Conservation (phyloP, 2,113 vertebrate genomes). For the Grammomys surdaster region DNA sequence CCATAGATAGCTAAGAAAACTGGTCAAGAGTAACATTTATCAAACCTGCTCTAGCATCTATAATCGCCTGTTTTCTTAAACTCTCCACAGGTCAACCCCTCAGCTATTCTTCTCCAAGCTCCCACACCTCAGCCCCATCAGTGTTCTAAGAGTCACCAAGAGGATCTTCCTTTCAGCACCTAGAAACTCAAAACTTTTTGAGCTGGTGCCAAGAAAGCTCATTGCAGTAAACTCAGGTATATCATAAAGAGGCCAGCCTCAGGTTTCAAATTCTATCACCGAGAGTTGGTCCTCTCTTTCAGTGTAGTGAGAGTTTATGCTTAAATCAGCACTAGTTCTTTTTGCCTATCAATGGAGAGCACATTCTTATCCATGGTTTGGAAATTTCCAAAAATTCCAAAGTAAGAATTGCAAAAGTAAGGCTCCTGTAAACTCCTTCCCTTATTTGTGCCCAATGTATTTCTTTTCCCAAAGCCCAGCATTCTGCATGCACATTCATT, state of each 20-base stretch:
- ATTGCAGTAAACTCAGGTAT: slow-evolving; percentile 32
- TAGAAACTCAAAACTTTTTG: slow-evolving; percentile 67
- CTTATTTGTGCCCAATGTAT: slow-evolving; percentile 49
- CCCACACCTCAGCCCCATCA: neutral
- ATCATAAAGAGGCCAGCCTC: slow-evolving; percentile 31
- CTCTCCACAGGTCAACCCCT: neutral
- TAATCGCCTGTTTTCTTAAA: neutral
- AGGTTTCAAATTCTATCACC: slow-evolving; percentile 61
- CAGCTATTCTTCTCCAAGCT: neutral
- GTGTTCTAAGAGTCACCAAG: neutral
- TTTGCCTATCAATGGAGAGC: neutral
- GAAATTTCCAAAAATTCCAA: slow-evolving; percentile 60
- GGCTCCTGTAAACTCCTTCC: slow-evolving; percentile 43
- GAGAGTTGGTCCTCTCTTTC: slow-evolving; percentile 24
- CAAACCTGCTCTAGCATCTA: neutral
- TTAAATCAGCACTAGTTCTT: slow-evolving; percentile 60
- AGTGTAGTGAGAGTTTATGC: slow-evolving; percentile 24
- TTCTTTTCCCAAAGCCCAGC: slow-evolving; percentile 65
- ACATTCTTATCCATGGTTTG: slow-evolving; percentile 54
- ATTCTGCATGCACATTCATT: slow-evolving; percentile 62
- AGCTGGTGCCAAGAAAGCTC: slow-evolving; percentile 55
- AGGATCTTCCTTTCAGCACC: slow-evolving; percentile 55
- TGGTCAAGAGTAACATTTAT: neutral
- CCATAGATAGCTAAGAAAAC: slow-evolving; percentile 36
- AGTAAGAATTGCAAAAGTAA: slow-evolving; percentile 45